Percentiles rank a stretch among this genome's conserved stretches.
phyloP scores from a whole-genome alignment of 2,113 vertebrate species.

The Aviceda subcristata region DNA sequence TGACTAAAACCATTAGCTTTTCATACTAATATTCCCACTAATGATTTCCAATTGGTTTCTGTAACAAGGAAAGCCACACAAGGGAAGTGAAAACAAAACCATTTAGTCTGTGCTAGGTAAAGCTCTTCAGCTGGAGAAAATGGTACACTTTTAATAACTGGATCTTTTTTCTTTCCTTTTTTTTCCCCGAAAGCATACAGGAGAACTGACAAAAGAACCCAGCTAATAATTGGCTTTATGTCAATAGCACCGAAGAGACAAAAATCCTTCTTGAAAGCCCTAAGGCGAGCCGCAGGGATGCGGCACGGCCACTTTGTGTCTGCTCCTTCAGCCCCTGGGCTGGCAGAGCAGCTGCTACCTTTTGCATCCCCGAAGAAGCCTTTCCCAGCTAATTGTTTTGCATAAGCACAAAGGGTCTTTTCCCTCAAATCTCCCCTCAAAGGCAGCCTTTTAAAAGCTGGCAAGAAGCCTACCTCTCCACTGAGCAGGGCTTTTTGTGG shows the following conservation, averaged over 20 bases:
- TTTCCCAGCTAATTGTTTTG: not conserved
- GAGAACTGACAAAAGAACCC: not conserved
- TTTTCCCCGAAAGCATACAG: not conserved
- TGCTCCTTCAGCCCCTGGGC: not conserved
- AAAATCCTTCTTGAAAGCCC: not conserved
- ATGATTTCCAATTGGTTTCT: conserved; percentile 41
- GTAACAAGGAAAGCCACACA: not conserved
- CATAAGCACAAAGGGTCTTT: not conserved
- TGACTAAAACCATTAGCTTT: conserved; percentile 10
- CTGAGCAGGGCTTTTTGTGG: not conserved
- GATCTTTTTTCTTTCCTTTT: not conserved
- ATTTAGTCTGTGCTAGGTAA: not conserved
- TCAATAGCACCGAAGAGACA: not conserved
- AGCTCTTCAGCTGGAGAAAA: not conserved
- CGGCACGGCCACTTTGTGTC: not conserved
- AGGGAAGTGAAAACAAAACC: not conserved
- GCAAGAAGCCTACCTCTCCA: not conserved
- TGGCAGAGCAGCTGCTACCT: conserved; percentile 39
- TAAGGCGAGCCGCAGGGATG: not conserved
- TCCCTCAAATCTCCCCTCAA: not conserved
- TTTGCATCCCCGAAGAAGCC: not conserved
- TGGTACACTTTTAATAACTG: not conserved
- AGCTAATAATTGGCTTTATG: not conserved
- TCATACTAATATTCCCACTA: conserved; percentile 16
- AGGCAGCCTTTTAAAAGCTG: not conserved